Conservation (phyloP, 2,797 vertebrate genomes). For the Pantherophis alleghaniensis region DNA sequence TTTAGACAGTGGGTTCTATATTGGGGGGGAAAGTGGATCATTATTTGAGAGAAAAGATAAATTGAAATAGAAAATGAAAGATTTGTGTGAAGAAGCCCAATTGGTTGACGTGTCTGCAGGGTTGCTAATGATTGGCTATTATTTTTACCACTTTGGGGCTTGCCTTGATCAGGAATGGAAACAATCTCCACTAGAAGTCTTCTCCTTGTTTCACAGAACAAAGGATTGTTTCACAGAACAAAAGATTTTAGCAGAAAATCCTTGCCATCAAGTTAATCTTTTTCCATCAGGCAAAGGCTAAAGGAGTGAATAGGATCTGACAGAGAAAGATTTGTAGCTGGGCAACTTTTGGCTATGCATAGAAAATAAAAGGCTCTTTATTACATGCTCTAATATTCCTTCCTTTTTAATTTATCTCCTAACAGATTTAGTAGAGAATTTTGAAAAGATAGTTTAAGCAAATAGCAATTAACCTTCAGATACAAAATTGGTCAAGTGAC, state of each 20-base stretch:
- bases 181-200: neutral
- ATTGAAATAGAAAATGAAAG: neutral
- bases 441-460: neutral
- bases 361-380: neutral
- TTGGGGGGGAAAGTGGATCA: neutral
- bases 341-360: neutral
- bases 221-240: no score
- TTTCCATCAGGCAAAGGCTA: neutral
- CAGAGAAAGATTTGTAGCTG: neutral
- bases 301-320: neutral
- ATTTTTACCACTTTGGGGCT: neutral
- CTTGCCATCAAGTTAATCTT: neutral
- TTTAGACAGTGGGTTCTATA: neutral
- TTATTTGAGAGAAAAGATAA: neutral
- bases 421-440: neutral
- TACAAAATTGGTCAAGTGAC: neutral
- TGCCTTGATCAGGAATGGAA: neutral
- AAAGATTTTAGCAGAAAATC: neutral
- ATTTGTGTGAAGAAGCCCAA: neutral
- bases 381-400: neutral
- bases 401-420: neutral
- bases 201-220: neutral
- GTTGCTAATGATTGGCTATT: neutral
- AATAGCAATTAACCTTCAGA: neutral
- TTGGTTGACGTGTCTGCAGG: neutral